These are phyloP conservation scores for Drosophila carrolli DNA, from an alignment of 1,140 invertebrate genomes.

Conservation along the genomic window DNA sequence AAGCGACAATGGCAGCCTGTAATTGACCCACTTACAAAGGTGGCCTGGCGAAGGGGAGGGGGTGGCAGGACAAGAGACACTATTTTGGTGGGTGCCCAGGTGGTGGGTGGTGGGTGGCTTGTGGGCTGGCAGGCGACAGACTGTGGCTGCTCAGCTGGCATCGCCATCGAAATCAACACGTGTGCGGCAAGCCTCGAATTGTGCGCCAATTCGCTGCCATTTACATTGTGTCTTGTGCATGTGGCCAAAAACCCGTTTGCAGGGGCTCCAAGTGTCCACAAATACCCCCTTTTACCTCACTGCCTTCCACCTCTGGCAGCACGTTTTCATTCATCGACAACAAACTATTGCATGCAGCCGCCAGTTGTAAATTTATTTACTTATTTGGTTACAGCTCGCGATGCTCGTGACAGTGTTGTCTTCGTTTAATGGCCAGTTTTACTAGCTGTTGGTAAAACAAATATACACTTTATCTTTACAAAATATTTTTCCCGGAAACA, in stretches of 20 bases:
- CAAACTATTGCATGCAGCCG: constrained; percentile 70
- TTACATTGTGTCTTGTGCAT: constrained; percentile 37
- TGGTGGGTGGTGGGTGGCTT: constrained; percentile 41
- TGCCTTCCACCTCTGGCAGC: constrained; percentile 26
- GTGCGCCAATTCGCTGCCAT: constrained; percentile 34
- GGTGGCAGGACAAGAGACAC: constrained; percentile 22
- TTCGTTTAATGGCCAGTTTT: neutral
- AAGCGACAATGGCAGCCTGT: constrained; percentile 75
- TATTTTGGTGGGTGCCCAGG: constrained; percentile 29
- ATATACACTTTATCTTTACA: too few species aligned
- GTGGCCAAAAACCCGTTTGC: constrained; percentile 67
- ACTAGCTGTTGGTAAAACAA: neutral
- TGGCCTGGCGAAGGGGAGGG: constrained; percentile 8
- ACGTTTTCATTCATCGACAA: constrained; percentile 74
- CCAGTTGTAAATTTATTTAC: constrained; percentile 63
- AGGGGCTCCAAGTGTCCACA: constrained; percentile 68
- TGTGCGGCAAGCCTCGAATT: constrained; percentile 56
- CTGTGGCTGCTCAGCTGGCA: constrained; percentile 58
- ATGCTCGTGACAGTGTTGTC: constrained; percentile 37
- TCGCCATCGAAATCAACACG: constrained; percentile 45
- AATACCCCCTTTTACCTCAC: neutral
- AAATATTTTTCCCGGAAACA: too few species aligned
- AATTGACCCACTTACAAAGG: constrained; percentile 70
- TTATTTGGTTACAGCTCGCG: constrained; percentile 51
- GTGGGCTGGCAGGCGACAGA: constrained; percentile 23